Evolutionary conservation across 2,888 invertebrate genomes (phyloP).

Genomic region (Bruchidius siliquastri): DNA sequence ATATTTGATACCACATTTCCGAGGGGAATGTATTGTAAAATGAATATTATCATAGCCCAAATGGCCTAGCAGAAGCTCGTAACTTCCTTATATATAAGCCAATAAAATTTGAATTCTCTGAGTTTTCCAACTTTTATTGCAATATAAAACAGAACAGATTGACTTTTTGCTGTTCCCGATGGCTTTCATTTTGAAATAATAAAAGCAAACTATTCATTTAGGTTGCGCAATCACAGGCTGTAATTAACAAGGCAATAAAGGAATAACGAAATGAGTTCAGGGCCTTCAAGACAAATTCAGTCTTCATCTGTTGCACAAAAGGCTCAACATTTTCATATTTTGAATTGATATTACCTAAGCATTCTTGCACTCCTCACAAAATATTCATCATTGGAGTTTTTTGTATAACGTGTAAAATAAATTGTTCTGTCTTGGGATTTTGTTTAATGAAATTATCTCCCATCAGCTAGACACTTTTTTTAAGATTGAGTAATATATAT

Average conservation of each 20-base stretch:
- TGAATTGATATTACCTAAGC: too few species aligned
- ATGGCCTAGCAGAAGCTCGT: constrained; percentile 16
- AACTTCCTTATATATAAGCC: constrained; percentile 23
- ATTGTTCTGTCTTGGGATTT: too few species aligned
- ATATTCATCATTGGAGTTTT: too few species aligned
- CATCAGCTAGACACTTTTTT: too few species aligned
- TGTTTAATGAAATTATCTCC: too few species aligned
- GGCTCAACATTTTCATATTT: too few species aligned
- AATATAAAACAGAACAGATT: constrained; percentile 19
- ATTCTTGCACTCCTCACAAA: too few species aligned
- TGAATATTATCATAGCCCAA: constrained; percentile 19
- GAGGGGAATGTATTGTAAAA: constrained; percentile 19
- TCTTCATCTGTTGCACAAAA: too few species aligned
- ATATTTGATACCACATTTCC: constrained; percentile 17
- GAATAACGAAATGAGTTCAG: background rate
- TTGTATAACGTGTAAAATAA: too few species aligned
- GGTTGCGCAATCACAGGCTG: background rate
- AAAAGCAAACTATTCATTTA: background rate
- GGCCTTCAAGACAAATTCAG: background rate
- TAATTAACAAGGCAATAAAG: background rate
- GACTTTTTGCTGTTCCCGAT: constrained; percentile 7
- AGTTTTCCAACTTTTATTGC: constrained; percentile 22
- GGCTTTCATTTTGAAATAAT: background rate
- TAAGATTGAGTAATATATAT: too few species aligned
- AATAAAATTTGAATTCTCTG: constrained; percentile 29